These are phyloP conservation scores for Boulengeromyrus knoepffleri DNA, from an alignment of 2,113 vertebrate species.

Conservation along the genomic window DNA sequence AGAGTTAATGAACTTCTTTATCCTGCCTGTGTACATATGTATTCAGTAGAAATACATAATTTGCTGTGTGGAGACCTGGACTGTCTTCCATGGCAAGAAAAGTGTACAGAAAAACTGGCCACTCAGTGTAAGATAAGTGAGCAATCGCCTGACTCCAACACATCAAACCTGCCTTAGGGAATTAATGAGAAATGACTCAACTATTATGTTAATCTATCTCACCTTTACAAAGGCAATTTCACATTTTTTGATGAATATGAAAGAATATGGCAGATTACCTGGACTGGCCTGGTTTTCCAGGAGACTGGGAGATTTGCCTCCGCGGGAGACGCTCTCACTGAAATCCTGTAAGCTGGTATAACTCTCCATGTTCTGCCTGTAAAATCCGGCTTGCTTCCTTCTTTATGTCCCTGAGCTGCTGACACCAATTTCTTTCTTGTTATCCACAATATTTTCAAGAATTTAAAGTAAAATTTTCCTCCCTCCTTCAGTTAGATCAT, in stretches of 20 bases:
- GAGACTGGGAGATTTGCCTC: slow-evolving; percentile 33
- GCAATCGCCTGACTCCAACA: not conserved
- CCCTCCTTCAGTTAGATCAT: not conserved
- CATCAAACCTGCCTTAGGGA: not conserved
- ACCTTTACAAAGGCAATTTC: not conserved
- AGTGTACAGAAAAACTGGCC: not conserved
- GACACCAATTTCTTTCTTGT: slow-evolving; percentile 26
- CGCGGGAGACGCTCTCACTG: slow-evolving; percentile 27
- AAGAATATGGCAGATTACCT: slow-evolving; percentile 14
- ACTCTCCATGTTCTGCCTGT: slow-evolving; percentile 40
- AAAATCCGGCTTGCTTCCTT: not conserved
- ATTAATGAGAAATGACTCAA: not conserved
- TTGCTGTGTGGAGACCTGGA: not conserved
- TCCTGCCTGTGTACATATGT: not conserved
- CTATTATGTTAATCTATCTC: not conserved
- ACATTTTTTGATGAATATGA: not conserved
- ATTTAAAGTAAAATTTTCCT: not conserved
- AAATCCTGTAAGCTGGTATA: slow-evolving; percentile 46
- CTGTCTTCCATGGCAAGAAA: not conserved
- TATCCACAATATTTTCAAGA: not conserved
- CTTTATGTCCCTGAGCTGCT: not conserved
- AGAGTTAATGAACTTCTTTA: not conserved
- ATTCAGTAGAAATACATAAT: not conserved
- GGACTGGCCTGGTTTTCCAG: slow-evolving; percentile 12
- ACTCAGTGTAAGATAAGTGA: not conserved